Evolutionary conservation across 2,797 vertebrate species (phyloP), one percentile per base, ranked within the genome.

Genomic region (Morelia viridis): DNA sequence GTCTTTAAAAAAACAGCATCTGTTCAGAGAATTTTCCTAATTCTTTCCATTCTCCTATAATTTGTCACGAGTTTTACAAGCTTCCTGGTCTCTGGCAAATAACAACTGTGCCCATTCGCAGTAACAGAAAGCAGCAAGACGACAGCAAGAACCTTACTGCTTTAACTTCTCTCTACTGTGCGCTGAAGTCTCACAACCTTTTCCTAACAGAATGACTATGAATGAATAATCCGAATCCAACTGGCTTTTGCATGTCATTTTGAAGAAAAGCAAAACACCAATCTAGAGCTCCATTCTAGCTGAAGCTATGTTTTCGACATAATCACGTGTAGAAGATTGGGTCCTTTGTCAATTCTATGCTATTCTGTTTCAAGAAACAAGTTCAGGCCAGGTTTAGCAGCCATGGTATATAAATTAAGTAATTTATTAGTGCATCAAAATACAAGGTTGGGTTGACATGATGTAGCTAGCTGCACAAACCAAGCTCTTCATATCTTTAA

Each of bases 371-470:
- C 5, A 50, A 84, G 56, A 64, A 41, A 62, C 5, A 57, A 88
- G 24, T 35, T 28, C 35, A 50, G 22, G 46, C 0, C 0, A 28
- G 15, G 5, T 0, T 0, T 15, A 41, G 58, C 58, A 64, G 26
- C 0, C 90, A 76, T 57, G 12, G 64, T 0, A 85, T 87, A 41
- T 65, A 28, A 53, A 3, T 7, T 3, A 7, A 80, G 41, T 3
- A 85, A 22, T 92, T 96, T 96, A 96, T 92, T 96, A 56, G 22
- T 85, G 17, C 19, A 12, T 35, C 12, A 12, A 10, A 19, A 22
- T 62, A 50, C 76, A 91, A 46, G 19, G 8, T 46, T 80, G 56
- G 57, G 13, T 26, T 80, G 28, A n/a, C 0, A 0, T 26, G 31
- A 56, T 0, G 0, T 10, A 0, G 15, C 26, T 0, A 0, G 26